phyloP scores from a whole-genome alignment of 2,888 invertebrate species.

The Mesoligia furuncula region DNA sequence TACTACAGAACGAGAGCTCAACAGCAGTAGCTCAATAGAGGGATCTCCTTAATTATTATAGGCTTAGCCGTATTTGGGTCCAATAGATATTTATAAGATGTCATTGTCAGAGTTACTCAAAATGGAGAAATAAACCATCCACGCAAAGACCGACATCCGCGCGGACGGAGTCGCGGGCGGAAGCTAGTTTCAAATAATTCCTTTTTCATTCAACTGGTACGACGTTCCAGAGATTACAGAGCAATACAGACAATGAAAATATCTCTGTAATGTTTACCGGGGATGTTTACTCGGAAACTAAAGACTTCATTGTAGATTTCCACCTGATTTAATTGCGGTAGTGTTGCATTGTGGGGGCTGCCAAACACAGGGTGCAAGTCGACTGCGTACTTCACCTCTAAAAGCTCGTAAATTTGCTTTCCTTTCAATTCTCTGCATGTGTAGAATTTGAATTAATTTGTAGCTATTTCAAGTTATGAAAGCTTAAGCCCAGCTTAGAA shows the following conservation, averaged over 20 bases:
- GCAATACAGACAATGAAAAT: not conserved
- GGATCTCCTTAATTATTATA: too few species aligned
- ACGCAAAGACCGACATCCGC: too few species aligned
- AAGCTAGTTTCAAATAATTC: not conserved
- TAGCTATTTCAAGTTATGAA: not conserved
- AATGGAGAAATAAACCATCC: too few species aligned
- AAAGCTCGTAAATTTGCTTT: slow-evolving; percentile 5
- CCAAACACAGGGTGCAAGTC: not conserved
- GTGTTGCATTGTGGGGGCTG: not conserved
- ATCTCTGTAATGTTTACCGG: not conserved
- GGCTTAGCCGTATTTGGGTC: too few species aligned
- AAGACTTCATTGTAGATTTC: slow-evolving; percentile 6
- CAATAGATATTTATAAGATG: too few species aligned
- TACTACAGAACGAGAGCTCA: too few species aligned
- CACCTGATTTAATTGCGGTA: not conserved
- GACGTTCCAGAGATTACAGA: not conserved
- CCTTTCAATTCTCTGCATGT: not conserved
- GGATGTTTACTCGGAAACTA: not conserved
- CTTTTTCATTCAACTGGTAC: not conserved
- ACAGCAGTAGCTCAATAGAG: too few species aligned
- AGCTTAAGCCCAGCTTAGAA: not conserved
- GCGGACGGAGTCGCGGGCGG: too few species aligned
- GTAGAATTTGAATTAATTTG: not conserved
- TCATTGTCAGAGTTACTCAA: too few species aligned
- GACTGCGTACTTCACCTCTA: not conserved